A percentile compares a stretch with the other conserved stretches of the same genome.
Conservation (phyloP, 35 echinoderm and acorn worm genomes). For the Diadema setosum region DNA sequence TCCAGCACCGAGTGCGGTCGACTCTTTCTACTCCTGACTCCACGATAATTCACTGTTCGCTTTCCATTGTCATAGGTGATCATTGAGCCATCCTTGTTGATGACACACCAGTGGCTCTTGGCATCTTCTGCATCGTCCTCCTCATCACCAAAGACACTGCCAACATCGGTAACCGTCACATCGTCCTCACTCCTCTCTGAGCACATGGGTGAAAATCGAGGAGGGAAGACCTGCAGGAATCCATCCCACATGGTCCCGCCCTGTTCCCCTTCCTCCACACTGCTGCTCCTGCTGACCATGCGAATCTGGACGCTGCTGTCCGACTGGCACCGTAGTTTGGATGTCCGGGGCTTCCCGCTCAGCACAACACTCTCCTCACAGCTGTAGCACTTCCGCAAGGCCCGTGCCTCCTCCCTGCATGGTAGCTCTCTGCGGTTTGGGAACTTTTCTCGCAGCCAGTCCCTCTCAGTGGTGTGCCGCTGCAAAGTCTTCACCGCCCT, state of each 20-base stretch:
- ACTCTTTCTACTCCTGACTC: neutral
- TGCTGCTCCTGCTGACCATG: neutral
- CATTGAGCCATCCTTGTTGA: neutral
- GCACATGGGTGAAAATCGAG: neutral
- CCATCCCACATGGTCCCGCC: neutral
- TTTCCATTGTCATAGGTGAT: neutral
- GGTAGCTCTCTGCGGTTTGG: neutral
- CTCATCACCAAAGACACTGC: conserved; percentile 14
- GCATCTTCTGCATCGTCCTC: neutral
- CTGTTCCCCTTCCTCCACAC: neutral
- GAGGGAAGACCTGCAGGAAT: neutral
- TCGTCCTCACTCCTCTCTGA: neutral
- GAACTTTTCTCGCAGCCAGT: conserved; percentile 4
- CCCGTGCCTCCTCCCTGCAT: neutral
- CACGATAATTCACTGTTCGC: neutral
- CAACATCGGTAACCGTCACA: neutral
- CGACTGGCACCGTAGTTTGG: neutral
- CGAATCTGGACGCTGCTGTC: neutral
- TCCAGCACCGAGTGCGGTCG: neutral
- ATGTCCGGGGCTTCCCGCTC: neutral
- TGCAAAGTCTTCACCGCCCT: neutral
- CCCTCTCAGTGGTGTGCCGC: neutral
- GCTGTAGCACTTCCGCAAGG: neutral
- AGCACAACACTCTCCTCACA: neutral
- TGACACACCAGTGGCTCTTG: conserved; percentile 13